Base-by-base conservation (phyloP, 1,140 invertebrate genomes). In the Leptopilina boulardi region DNA sequence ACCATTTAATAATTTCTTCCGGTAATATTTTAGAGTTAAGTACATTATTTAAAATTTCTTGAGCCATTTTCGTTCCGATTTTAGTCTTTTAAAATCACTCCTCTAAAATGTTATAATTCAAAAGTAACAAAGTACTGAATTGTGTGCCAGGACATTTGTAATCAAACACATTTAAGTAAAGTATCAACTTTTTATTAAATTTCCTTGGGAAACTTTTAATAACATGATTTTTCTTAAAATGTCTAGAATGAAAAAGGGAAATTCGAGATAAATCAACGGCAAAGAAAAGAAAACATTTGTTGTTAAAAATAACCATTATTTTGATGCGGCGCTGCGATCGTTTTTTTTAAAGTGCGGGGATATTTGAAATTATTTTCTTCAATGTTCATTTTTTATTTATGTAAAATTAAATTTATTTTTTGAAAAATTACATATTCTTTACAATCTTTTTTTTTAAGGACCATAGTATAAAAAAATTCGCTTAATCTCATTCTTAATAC, bases 1-100 rank as follows among this genome's bases (percentile, higher is more conserved):
- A 76, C 85, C 85, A 86, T 11, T 83, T 71, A 1, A 85, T 56
- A 75, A 86, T 75, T 75, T 79, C 70, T 11, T 84, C 77, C 9
- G 77, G 75, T 23, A 70, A 18, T 34, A 84, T 75, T 80, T 82
- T 78, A 11, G 70, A 81, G 70, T 78, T 82, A 30, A 86, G 75
- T 41, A 85, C 19, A 73, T 80, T 82, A 75, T 76, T 76, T 75
- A 84, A 51, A 70, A 83, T 80, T 71, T 79, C 73, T 54, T 80
- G 70, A 19, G 77, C 80, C 75, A 84, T 81, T 78, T 73, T 79
- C 30, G 51, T 19, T 73, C 77, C 3, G 5, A 2, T 2, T 51
- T 13, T 66, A 6, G 6, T 15, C 21, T 13, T 66, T 8, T 30
- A 30, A 66, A 66, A 66, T 34, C 13, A 66, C 59, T 30, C 19